Percentiles rank a stretch among this genome's conserved stretches.
Conservation (phyloP, 2,797 vertebrate genomes). For the Hydrolagus colliei region DNA sequence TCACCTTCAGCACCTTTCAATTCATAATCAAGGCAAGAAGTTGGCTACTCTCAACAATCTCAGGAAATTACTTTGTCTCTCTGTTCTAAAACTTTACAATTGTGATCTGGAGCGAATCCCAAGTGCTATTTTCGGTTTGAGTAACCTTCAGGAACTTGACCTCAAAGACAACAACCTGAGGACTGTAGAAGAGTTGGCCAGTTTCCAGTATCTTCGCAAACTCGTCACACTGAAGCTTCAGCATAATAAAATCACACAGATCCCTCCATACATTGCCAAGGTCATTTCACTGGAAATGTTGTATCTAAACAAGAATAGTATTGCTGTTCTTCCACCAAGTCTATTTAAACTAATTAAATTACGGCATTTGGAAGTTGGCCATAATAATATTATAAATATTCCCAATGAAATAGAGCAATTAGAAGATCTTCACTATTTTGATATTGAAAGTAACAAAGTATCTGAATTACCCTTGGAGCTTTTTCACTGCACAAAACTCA, state of each 20-base stretch:
- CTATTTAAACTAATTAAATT: conserved; percentile 23
- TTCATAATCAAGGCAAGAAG: conserved; percentile 32
- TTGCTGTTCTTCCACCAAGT: conserved; percentile 29
- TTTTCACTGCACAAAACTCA: conserved; percentile 17
- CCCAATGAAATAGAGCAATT: conserved; percentile 29
- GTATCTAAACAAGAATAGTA: conserved; percentile 29
- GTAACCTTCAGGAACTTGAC: conserved; percentile 30
- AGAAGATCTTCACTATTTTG: conserved; percentile 30
- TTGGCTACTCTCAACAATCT: conserved; percentile 29
- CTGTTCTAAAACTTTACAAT: conserved; percentile 25
- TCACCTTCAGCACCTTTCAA: conserved; percentile 32
- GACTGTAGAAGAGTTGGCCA: conserved; percentile 31
- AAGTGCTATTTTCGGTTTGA: conserved; percentile 32
- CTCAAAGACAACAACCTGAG: conserved; percentile 31
- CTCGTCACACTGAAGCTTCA: conserved; percentile 32
- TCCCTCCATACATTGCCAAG: conserved; percentile 29
- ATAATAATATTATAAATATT: conserved; percentile 24
- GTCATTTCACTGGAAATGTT: conserved; percentile 30
- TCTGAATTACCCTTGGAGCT: conserved; percentile 22
- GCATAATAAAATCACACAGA: conserved; percentile 31
- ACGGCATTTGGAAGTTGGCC: conserved; percentile 17
- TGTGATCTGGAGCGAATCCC: conserved; percentile 34
- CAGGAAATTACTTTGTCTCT: conserved; percentile 29
- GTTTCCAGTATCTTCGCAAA: conserved; percentile 33
- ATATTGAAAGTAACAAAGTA: conserved; percentile 27